Base-by-base conservation (phyloP, 2,888 invertebrate species). In the Xestobium rufovillosum region DNA sequence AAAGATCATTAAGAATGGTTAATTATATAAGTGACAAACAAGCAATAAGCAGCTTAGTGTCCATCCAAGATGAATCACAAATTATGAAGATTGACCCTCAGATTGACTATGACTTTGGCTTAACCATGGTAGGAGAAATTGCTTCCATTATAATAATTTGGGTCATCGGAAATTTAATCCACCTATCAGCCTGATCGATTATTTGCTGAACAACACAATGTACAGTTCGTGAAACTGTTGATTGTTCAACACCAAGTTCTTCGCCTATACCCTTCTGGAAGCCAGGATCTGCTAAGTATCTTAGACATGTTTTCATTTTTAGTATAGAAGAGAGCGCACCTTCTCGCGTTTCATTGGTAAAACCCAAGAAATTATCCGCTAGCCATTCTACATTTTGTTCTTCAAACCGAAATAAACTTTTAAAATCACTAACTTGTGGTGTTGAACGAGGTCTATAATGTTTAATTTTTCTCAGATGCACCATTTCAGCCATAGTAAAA, bases 241-340 rank as follows among this genome's bases (percentile, higher is more conserved):
- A 26, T 34, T 34, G 27, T 26, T 13, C 14, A n/a, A 34, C 28
- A 10, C 28, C 34, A 13, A 36, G 29, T 30, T 36, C 39, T 17
- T 29, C 11, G 10, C 25, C 39, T n/a, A 39, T 31, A 2, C 35
- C 39, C 30, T 36, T 34, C 17, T 39, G 39, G 19, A 31, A 39
- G 9, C 39, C 35, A 19, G 38, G 26, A 4, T 38, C 33, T 11
- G 14, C 14, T 11, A 38, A 14, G 29, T 34, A 17, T n/a, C 34
- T 17, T 17, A 39, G 27, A 30, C 15, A 39, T 30, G 30, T 23
- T 16, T 36, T 36, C 35, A 39, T 39, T 39, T 30, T 39, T 10
- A 10, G 35, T 4, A 23, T 15, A 12, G 34, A 30, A 4, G 35
- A 25, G 14, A 39, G 13, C 28, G 35, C 39, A 30, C 25, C 35